Base-by-base conservation (phyloP, 2,888 invertebrate genomes). In the Timema podura region DNA sequence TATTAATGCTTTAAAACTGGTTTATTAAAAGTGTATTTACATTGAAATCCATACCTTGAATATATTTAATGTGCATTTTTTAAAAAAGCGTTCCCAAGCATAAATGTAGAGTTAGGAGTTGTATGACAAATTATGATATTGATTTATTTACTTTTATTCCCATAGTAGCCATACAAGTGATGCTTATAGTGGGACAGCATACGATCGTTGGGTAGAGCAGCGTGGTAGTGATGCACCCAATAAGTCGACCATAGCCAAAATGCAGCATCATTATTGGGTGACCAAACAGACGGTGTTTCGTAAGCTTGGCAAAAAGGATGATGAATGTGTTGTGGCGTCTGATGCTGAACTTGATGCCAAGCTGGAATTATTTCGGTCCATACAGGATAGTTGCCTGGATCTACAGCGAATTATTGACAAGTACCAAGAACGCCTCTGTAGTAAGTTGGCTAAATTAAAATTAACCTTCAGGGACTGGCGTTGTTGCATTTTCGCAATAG, bases 191-290 rank as follows among this genome's bases (percentile, higher is more conserved):
- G 82, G 82, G 10, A 79, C 77, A 70, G 75, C 80, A 48, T 85
- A 84, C 74, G 85, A 85, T 75, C 80, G 83, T n/a, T 83, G 83
- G 80, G 82, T 84, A 48, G 84, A 85, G 70, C 80, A 82, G 68
- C 80, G 81, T 54, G 82, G 84, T 78, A 46, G 79, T 30, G 71
- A 73, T 11, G 67, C 65, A 48, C 54, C 48, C 48, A 73, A 72
- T 47, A 74, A 82, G 70, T 84, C 85, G 30, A 77, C 85, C 8
- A 80, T 86, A 10, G 82, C 83, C 16, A 88, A 88, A 79, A 91
- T 97, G 89, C 95, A 96, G 81, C 95, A 97, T 82, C 96, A 96
- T 76, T 98, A 95, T 82, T 99, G 98, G 98, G 92, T 98, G 70
- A 98, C 98, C 8, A 98, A 98, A 81, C 98, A 98, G 82, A 91